A percentile compares a stretch with the other conserved stretches of the same genome.
These are phyloP conservation scores for Ethmia dodecea DNA, from an alignment of 2,888 invertebrate species.

Conservation along the genomic window DNA sequence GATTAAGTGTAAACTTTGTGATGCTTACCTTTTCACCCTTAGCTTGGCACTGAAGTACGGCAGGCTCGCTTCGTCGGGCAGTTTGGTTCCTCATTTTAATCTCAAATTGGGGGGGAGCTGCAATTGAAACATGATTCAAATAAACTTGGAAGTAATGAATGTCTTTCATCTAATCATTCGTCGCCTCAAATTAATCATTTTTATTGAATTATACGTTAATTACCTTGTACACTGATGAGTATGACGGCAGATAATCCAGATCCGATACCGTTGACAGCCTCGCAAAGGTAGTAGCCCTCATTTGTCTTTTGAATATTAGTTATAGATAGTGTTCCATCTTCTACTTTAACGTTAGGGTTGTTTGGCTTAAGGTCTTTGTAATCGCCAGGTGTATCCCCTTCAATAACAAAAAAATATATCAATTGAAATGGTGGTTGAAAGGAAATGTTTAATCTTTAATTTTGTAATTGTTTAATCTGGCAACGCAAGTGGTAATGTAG, in stretches of 20 bases:
- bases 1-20: too few species aligned
- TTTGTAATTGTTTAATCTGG: too few species aligned
- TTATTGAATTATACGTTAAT: constrained; percentile 17
- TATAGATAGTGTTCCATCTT: constrained; percentile 94
- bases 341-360: constrained; percentile 93
- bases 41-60: constrained; percentile 94
- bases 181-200: too few species aligned
- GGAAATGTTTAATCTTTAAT: too few species aligned
- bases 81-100: constrained; percentile 95
- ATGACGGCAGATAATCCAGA: constrained; percentile 96
- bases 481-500: not conserved
- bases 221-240: constrained; percentile 95
- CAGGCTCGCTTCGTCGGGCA: constrained; percentile 92
- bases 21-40: constrained; percentile 90
- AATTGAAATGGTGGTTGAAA: too few species aligned
- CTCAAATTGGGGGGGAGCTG: constrained; percentile 95
- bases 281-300: constrained; percentile 96
- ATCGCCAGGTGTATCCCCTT: constrained; percentile 94
- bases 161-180: too few species aligned
- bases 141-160: too few species aligned
- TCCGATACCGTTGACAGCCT: constrained; percentile 97
- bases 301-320: constrained; percentile 95
- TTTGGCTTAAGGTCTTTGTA: constrained; percentile 95
- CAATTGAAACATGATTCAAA: too few species aligned
- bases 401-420: too few species aligned